Evolutionary conservation across 2,888 invertebrate genomes (phyloP), one percentile per base, ranked within the genome.

Genomic region (Bombylius major): DNA sequence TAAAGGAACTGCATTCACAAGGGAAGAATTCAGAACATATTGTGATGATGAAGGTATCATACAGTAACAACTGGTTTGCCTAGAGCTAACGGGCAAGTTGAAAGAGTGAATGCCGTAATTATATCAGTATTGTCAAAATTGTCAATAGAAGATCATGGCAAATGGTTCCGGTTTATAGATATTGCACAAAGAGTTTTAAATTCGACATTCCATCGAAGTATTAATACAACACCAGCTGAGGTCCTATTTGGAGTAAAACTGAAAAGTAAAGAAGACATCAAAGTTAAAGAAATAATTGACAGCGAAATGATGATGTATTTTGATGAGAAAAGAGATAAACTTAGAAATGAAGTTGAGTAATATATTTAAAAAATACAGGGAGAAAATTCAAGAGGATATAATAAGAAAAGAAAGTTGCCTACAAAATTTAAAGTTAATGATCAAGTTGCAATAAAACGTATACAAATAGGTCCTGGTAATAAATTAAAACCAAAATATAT

Each of bases 1-100:
- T 53, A 59, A 61, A 58, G 67, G 67, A 9, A 61, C 66, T 7
- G 69, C 70, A 6, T 71, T 71, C 55, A 69, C 66, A 0, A 63
- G 67, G 4, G 47, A 64, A 12, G 67, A 65, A 5, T 71, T 72
- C 53, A 13, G 61, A 58, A 56, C 65, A 0, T 70, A 67, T 56
- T 69, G 70, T 54, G 31, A 61, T 32, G 61, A 63, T 1, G 66
- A 70, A 53, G 53, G 54, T 0, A 70, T 71, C 36, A 60, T 2
- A 23, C 49, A 6, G 67, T 67, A 6, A 55, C 55, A 23, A 57
- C 55, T 6, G 39, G 39, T 5, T 39, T 39, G 11, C 39, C 39
- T 9, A 39, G 39, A 39, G 39, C 39, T 4, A 42, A 42, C 60
- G 68, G 67, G 11, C 39, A 42, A 11, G 39, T 42, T 11, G 39